Base-by-base conservation (phyloP, 2,888 invertebrate genomes). In the Notocelia uddmanniana region DNA sequence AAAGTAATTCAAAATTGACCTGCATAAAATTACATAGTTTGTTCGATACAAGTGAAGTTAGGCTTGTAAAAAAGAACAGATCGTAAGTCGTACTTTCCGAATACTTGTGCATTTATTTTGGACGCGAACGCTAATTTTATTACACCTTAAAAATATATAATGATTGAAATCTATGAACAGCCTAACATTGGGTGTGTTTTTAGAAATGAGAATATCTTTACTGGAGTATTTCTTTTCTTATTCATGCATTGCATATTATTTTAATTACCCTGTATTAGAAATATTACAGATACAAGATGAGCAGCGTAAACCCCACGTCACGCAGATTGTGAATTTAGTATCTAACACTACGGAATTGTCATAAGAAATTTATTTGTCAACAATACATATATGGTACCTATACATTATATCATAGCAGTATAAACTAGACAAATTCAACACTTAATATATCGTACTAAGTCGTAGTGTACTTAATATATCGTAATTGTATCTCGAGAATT, bases 391-490 rank as follows among this genome's bases (percentile, higher is more conserved):
- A 15, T n/a, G n/a, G n/a, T n/a, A n/a, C n/a, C 13, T 37, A 57
- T 58, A 13, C n/a, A n/a, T n/a, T 21, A 41, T 41, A 9, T 41
- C 21, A 59, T 13, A 31, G 26, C 48, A 18, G n/a, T 62, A 62
- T 21, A 59, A 59, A 41, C 19, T 13, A 41, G 37, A 34, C 13
- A 37, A 37, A 59, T 5, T 59, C 21, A 19, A 59, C 34, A 37
- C 58, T 19, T n/a, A 26, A 23, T 48, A n/a, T n/a, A n/a, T n/a
- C n/a, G 13, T 48, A 48, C 60, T n/a, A n/a, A n/a, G n/a, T n/a
- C n/a, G n/a, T n/a, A n/a, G 31, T 50, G 0, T 50, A 31, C 26
- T 48, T n/a, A 62, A 50, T 31, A 15, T 41, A 37, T 18, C 11
- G 58, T 37, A 37, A 13, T 13, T 37, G 37, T 10, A 37, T 37